Evolutionary conservation across 2,888 invertebrate genomes (phyloP), one percentile per base, ranked within the genome.

Genomic region (Drosophila paramelanica): DNA sequence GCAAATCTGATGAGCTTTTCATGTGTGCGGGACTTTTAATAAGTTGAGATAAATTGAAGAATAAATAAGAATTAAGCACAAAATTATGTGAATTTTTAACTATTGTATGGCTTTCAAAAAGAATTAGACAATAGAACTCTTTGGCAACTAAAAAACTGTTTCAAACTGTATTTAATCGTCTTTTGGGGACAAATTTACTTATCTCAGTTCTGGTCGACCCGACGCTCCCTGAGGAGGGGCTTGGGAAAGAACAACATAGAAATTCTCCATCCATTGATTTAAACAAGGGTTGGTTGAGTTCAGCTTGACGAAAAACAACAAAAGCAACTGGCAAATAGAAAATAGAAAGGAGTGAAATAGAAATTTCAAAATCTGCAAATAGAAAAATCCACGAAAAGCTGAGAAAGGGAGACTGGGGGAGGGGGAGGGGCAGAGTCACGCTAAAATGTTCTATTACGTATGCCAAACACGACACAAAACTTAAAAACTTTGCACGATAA

Each of bases 401-500:
- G 23, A 4, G 4, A 14, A 3, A 5, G 0, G 23, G 11, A 5
- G 0, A 1, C 17, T 17, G 8, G 38, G 45, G 53, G 38, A 42
- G 53, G 56, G 61, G 42, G 5, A 10, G 45, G 27, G 41, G 39
- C 3, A 14, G 4, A 55, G 68, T 51, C 66, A 71, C 67, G 66
- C 49, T 51, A 49, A 65, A 77, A 88, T 67, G 57, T 83, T 75
- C 65, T 67, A 86, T 89, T 86, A 85, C 78, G 89, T 88, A 87
- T 89, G 82, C 86, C 89, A 77, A 82, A 82, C 86, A 87, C 89
- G 89, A 75, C 79, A 70, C 69, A 79, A 87, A 87, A 87, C 89
- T 89, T 87, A 87, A 87, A 89, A 87, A 89, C 89, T 89, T 87
- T 89, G 83, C 88, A 75, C 89, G 89, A 86, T 89, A 89, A 86